Percentiles rank a stretch among this genome's conserved stretches.
phyloP scores from a whole-genome alignment of 1,140 invertebrate genomes.

The Thalassaphorura encarpata region DNA sequence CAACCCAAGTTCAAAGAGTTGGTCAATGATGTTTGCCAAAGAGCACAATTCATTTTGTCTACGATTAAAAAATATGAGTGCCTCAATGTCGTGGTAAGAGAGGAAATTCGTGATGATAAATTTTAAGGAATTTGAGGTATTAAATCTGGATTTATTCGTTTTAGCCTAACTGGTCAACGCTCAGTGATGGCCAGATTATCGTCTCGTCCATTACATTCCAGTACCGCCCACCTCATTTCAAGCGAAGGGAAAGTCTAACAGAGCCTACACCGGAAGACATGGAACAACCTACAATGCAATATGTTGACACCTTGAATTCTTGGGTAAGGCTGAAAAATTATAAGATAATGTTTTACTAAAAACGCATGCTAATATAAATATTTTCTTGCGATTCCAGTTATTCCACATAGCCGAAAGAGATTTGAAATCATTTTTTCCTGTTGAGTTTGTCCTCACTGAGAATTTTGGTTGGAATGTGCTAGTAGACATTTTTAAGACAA shows the following conservation, averaged over 20 bases:
- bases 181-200: slow-evolving; percentile 26
- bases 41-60: slow-evolving; percentile 25
- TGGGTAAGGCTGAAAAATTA: slow-evolving; percentile 17
- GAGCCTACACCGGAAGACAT: not conserved
- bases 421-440: slow-evolving; percentile 22
- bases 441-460: slow-evolving; percentile 28
- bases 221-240: slow-evolving; percentile 22
- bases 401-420: slow-evolving; percentile 32
- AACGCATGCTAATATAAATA: not conserved
- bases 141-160: slow-evolving; percentile 7
- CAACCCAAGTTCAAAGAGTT: slow-evolving; percentile 6
- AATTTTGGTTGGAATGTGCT: slow-evolving; percentile 25
- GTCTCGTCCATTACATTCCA: slow-evolving; percentile 28
- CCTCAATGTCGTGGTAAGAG: slow-evolving; percentile 26
- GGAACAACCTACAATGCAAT: slow-evolving; percentile 13
- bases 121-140: slow-evolving; percentile 1
- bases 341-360: not conserved
- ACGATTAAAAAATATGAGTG: slow-evolving; percentile 21
- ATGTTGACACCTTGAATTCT: slow-evolving; percentile 31
- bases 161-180: slow-evolving; percentile 28
- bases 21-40: slow-evolving; percentile 19
- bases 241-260: not conserved
- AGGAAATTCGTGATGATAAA: not conserved
- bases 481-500: slow-evolving; percentile 19
- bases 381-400: slow-evolving; percentile 11